Evolutionary conservation across 2,888 invertebrate genomes (phyloP).

Genomic region (Nasonia oneida): DNA sequence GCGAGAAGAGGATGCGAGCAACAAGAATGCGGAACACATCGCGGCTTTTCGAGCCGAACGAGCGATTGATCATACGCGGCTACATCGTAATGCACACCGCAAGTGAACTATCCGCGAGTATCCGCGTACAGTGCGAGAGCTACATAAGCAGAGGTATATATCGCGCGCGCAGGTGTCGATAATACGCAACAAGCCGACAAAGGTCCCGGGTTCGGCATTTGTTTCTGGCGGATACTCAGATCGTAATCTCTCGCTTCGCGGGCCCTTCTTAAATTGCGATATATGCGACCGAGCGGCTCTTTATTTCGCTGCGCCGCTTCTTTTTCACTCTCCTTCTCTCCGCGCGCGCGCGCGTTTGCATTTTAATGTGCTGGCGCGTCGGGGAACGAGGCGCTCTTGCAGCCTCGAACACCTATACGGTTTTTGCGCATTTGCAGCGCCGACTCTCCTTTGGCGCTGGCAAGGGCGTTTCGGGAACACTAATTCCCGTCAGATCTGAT

Average conservation of each 20-base stretch:
- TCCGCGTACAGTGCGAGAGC: background rate
- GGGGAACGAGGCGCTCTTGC: constrained; percentile 76
- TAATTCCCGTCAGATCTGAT: background rate
- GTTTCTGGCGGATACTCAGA: constrained; percentile 76
- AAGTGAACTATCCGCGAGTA: background rate
- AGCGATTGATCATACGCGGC: constrained; percentile 12
- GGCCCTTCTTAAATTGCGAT: constrained; percentile 57
- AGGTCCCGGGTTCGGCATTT: constrained; percentile 76
- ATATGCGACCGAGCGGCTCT: constrained; percentile 32
- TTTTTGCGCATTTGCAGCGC: background rate
- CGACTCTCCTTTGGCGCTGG: background rate
- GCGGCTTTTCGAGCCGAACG: background rate
- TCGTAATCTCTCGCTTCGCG: constrained; percentile 71
- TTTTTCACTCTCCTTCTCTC: background rate
- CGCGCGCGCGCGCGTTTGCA: background rate
- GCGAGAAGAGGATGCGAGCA: constrained; percentile 59
- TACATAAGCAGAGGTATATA: background rate
- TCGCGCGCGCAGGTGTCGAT: constrained; percentile 73
- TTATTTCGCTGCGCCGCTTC: background rate
- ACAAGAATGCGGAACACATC: constrained; percentile 65
- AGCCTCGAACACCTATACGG: constrained; percentile 45
- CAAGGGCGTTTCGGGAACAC: background rate
- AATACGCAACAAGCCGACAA: constrained; percentile 75
- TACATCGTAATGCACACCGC: background rate
- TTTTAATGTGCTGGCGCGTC: background rate